Evolutionary conservation across 1,140 invertebrate species (phyloP).

Genomic region (Drosophila chauvacae): DNA sequence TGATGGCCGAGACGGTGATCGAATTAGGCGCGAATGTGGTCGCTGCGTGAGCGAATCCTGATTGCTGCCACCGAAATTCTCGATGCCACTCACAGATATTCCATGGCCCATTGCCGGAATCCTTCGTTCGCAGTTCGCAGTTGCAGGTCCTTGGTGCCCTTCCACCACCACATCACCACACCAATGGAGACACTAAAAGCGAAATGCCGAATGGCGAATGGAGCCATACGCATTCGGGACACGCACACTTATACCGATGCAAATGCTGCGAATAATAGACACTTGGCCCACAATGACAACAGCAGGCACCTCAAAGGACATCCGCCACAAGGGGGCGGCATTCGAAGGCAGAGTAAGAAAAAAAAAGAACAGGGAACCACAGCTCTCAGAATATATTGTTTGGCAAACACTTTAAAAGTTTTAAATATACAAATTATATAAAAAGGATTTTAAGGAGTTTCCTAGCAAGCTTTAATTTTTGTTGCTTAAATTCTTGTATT

Average conservation of each 20-base stretch:
- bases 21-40: constrained; percentile 40
- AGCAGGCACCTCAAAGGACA: constrained; percentile 8
- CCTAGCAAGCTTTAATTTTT: neutral
- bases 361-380: neutral
- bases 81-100: constrained; percentile 37
- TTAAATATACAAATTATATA: neutral
- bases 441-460: too few relatives aligned
- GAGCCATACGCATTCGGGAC: constrained; percentile 37
- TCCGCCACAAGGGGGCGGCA: neutral
- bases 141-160: neutral
- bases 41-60: constrained; percentile 26
- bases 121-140: neutral
- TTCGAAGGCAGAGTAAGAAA: neutral
- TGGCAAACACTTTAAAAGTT: neutral
- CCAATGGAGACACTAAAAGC: constrained; percentile 15
- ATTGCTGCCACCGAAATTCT: constrained; percentile 24
- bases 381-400: neutral
- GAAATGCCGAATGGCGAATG: constrained; percentile 5
- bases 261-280: constrained; percentile 60
- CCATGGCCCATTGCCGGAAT: neutral
- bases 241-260: constrained; percentile 53
- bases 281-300: constrained; percentile 47
- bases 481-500: neutral
- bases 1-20: constrained; percentile 11
- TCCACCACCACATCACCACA: too few relatives aligned